Base-by-base conservation (phyloP, 2,888 invertebrate genomes). In the Tachina fera region DNA sequence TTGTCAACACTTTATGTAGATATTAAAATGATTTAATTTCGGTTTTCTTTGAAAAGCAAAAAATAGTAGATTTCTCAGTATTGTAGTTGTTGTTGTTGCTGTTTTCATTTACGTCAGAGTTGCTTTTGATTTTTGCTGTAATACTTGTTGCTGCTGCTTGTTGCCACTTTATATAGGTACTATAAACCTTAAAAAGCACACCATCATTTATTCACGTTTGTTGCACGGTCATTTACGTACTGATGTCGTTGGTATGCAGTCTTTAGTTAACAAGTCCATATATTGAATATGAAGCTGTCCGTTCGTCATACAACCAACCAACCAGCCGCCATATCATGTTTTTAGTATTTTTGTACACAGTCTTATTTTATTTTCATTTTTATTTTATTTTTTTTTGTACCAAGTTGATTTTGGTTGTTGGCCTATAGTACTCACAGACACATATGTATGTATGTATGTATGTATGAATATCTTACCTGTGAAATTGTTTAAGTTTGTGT, bases 151-250 rank as follows among this genome's bases (percentile, higher is more conserved):
- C 51, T 31, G 31, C 1, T 39, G 60, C 49, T 67, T 67, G 67
- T 53, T 70, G 19, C 51, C 16, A 19, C 49, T 53, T 70, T 53
- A 41, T 53, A 41, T 41, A 39, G 14, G 14, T 16, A 31, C 31
- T 31, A 53, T 53, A n/a, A n/a, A 43, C 9, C 10, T 43, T 22
- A 22, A 22, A 56, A 22, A 13, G 5, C 31, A 39, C 13, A 31
- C n/a, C 13, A n/a, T 31, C 16, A 39, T 16, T 60, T 49, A 80
- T 76, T 76, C 84, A 81, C 78, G 82, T 83, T 86, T 80, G 86
- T 83, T 86, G 76, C 83, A 86, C 85, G 83, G 83, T 83, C 86
- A 83, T 86, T 83, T 86, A 86, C 61, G 83, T 86, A 86, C 86
- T 86, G 82, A 86, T 80, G 86, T 83, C 83, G 86, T 83, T 86